Conservation (phyloP, 2,888 invertebrate species). For the Hyposoter didymator region DNA sequence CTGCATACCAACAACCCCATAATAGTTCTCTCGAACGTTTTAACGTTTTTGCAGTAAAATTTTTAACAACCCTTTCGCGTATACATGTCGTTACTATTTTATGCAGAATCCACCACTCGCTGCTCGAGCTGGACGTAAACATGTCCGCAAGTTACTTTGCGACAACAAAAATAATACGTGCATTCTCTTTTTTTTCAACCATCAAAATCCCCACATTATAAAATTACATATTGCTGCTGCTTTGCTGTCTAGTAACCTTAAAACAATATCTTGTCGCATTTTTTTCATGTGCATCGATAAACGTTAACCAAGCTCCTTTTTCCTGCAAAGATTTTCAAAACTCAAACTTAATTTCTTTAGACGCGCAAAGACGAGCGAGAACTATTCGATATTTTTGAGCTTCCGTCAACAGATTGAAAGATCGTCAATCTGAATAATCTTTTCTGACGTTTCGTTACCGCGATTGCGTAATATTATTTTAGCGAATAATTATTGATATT, state of each 20-base stretch:
- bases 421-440: too few relatives aligned
- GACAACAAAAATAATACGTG: not conserved
- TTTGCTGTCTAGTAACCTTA: not conserved
- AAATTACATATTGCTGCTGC: not conserved
- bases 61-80: conserved; percentile 26
- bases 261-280: not conserved
- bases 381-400: not conserved
- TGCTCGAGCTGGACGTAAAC: conserved; percentile 5
- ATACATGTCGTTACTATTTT: conserved; percentile 26
- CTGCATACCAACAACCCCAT: conserved; percentile 31
- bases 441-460: too few relatives aligned
- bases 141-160: conserved; percentile 5
- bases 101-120: conserved; percentile 30
- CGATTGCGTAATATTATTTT: too few relatives aligned
- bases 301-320: not conserved
- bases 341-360: not conserved
- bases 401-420: too few relatives aligned
- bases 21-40: conserved; percentile 37
- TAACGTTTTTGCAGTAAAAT: conserved; percentile 46
- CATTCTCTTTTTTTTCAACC: not conserved
- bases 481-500: not conserved
- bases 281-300: not conserved
- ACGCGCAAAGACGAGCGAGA: not conserved
- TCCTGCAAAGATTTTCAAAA: not conserved
- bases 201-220: not conserved